These are phyloP conservation scores for Pseudochromis fuscus DNA, from an alignment of 2,797 vertebrate genomes.

Conservation along the genomic window DNA sequence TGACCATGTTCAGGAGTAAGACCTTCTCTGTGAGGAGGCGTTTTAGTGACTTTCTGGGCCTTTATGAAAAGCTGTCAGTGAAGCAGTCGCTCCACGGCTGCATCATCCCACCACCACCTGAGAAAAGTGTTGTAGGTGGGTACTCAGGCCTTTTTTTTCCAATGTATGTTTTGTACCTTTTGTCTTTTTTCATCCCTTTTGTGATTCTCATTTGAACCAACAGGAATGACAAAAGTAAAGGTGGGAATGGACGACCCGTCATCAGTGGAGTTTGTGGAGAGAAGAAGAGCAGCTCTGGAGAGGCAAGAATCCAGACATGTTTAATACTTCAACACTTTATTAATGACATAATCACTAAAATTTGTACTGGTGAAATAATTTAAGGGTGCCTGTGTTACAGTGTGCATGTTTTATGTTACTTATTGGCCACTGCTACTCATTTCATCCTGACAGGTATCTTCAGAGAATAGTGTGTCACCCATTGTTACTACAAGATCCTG, in stretches of 20 bases:
- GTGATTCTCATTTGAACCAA: slow-evolving; percentile 20
- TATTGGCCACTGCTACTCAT: not conserved
- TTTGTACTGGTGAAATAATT: no score
- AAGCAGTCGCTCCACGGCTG: slow-evolving; percentile 94
- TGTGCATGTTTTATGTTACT: not conserved
- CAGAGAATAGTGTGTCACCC: slow-evolving; percentile 93
- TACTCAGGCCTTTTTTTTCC: not conserved
- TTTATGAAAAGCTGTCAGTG: slow-evolving; percentile 94
- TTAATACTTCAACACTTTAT: not conserved
- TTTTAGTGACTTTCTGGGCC: slow-evolving; percentile 97
- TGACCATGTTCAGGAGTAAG: slow-evolving; percentile 92
- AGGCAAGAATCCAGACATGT: slow-evolving; percentile 66
- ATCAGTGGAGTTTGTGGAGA: slow-evolving; percentile 95
- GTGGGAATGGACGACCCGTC: slow-evolving; percentile 98
- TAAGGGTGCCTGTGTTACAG: no score
- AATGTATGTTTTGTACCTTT: not conserved
- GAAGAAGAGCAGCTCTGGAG: slow-evolving; percentile 88
- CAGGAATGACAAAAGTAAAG: slow-evolving; percentile 99
- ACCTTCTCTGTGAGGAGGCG: slow-evolving; percentile 93
- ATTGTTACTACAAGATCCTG: slow-evolving; percentile 92
- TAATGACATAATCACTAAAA: not conserved
- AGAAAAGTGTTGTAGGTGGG: slow-evolving; percentile 96
- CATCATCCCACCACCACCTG: slow-evolving; percentile 93
- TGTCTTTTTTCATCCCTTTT: not conserved
- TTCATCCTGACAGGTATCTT: slow-evolving; percentile 87